A percentile compares a stretch with the other conserved stretches of the same genome.
phyloP scores from a whole-genome alignment of 2,113 vertebrate species.

The Phalacrocorax carbo region DNA sequence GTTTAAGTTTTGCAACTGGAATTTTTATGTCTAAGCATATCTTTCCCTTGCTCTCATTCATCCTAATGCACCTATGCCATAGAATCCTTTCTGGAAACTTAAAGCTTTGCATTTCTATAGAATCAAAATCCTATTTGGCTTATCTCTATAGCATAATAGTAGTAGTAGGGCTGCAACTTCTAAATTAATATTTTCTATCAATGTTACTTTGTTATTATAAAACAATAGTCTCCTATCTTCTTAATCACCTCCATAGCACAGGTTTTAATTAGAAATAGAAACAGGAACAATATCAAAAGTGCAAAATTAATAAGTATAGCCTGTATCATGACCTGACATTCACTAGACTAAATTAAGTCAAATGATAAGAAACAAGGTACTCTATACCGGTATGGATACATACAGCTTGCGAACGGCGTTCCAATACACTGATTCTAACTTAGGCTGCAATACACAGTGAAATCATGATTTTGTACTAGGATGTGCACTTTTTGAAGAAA shows the following conservation, averaged over 20 bases:
- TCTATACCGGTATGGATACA: neutral
- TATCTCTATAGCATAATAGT: neutral
- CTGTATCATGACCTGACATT: neutral
- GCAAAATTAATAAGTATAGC: neutral
- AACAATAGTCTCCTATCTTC: neutral
- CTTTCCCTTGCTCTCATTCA: neutral
- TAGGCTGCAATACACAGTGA: neutral
- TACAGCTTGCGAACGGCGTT: neutral
- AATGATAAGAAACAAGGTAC: neutral
- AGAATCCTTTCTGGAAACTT: neutral
- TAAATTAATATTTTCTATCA: neutral
- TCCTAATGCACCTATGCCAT: neutral
- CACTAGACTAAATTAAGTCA: neutral
- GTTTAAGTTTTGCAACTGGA: neutral
- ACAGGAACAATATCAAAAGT: neutral
- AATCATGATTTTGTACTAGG: neutral
- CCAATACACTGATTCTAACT: neutral
- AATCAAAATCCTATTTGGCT: neutral
- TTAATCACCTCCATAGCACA: neutral
- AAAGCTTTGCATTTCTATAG: neutral
- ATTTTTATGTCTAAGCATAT: constrained; percentile 35
- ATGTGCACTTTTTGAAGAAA: neutral
- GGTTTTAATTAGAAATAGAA: neutral
- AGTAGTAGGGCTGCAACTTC: neutral
- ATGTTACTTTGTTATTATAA: neutral